A percentile compares a stretch with the other conserved stretches of the same genome.
phyloP scores from a whole-genome alignment of 2,797 vertebrate species.

The Trichosurus vulpecula region DNA sequence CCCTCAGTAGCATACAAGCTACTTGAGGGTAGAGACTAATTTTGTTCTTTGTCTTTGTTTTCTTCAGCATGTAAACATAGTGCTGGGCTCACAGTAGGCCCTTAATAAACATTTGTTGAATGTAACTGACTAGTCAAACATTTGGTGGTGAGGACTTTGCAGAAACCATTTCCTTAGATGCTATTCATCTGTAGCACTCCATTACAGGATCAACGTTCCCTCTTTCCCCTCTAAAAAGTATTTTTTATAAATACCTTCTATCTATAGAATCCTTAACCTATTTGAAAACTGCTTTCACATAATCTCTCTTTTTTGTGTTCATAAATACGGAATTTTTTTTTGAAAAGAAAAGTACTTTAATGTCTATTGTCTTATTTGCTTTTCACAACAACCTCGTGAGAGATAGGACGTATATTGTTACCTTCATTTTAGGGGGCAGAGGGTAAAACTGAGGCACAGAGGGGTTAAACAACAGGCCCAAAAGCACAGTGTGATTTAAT shows the following conservation, averaged over 20 bases:
- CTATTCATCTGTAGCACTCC: neutral
- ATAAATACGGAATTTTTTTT: neutral
- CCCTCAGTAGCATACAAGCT: neutral
- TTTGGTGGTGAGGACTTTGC: neutral
- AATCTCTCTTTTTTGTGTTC: neutral
- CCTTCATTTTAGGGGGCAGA: conserved; percentile 12
- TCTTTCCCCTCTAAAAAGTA: neutral
- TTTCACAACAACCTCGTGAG: conserved; percentile 20
- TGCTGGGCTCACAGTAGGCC: neutral
- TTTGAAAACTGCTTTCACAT: neutral
- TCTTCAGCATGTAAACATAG: neutral
- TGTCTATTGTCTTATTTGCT: neutral
- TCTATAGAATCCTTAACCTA: neutral
- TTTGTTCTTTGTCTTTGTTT: neutral
- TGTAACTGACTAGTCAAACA: neutral
- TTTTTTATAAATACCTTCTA: neutral
- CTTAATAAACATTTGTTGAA: neutral
- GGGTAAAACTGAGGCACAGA: conserved; percentile 15
- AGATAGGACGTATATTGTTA: neutral
- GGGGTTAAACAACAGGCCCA: neutral
- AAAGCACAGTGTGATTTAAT: conserved; percentile 16
- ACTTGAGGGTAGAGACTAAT: neutral
- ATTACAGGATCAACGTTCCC: neutral
- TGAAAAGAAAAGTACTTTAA: neutral
- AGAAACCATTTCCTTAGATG: neutral